These are phyloP conservation scores for Mesopsocus fuscifrons DNA, from an alignment of 2,888 invertebrate species.

Conservation along the genomic window DNA sequence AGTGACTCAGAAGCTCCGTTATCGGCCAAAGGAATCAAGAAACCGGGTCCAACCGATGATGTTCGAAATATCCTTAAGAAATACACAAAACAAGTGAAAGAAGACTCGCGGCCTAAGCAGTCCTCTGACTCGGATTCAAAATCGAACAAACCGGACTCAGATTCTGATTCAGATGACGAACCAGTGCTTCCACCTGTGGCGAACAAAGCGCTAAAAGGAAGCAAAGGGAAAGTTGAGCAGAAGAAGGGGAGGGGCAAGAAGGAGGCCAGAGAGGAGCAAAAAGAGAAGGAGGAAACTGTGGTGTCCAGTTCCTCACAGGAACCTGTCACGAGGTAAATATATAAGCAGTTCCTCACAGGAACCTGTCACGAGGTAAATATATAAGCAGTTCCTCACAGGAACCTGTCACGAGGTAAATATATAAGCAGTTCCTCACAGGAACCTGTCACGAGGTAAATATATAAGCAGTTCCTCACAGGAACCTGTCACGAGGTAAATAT, in stretches of 20 bases:
- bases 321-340: constrained; percentile 20
- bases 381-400: too few species aligned
- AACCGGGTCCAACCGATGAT: background rate
- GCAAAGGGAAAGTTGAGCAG: background rate
- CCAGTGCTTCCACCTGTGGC: background rate
- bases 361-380: too few species aligned
- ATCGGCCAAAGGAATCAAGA: background rate
- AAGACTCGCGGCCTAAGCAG: background rate
- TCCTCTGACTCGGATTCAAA: background rate
- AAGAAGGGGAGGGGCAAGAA: background rate
- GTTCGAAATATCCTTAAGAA: background rate
- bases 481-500: too few species aligned
- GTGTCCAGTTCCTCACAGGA: constrained; percentile 33
- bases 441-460: too few species aligned
- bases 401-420: too few species aligned
- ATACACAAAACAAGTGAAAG: background rate
- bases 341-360: too few species aligned
- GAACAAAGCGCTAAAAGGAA: constrained; percentile 2
- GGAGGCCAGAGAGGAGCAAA: constrained; percentile 1
- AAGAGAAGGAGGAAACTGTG: constrained; percentile 25
- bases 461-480: too few species aligned
- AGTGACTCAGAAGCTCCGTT: constrained; percentile 1
- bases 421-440: too few species aligned
- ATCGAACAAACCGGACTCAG: background rate
- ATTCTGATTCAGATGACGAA: constrained; percentile 4